Evolutionary conservation across 2,888 invertebrate species (phyloP), one percentile per base, ranked within the genome.

Genomic region (Eupithecia abbreviata): DNA sequence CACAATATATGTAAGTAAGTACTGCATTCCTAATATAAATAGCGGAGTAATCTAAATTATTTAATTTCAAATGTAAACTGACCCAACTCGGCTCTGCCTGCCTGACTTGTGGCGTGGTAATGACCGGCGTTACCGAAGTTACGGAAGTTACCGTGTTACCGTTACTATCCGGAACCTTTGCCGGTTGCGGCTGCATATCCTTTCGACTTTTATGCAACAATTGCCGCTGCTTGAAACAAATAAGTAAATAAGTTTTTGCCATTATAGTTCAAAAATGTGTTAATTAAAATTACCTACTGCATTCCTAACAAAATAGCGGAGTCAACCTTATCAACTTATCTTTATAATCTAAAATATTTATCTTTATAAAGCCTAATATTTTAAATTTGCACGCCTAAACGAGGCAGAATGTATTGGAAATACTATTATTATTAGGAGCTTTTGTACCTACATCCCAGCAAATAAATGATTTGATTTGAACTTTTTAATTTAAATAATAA

Each of bases 151-250:
- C 18, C 62, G 30, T 51, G 55, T 51, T 68, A 68, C 49, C 62
- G 42, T 66, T 74, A 69, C 42, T 67, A 18, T 13, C 47, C 13
- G 67, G 51, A 41, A 41, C 71, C 30, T n/a, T 42, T 0, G 0
- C 49, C 51, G 30, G 42, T 13, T 69, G 13, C 65, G 15, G 13
- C 9, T 47, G 72, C 9, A 18, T 18, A 13, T 74, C 77, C 72
- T 47, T 58, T 13, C 12, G 66, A 12, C 43, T 71, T 9, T 65
- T 51, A 72, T 68, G 75, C 77, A 74, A 43, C 51, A 78, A 58
- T 73, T 76, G 71, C 45, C 71, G 71, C 73, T 78, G 78, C 78
- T 30, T 78, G 78, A 75, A 76, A 78, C 43, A 73, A 69, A 62
- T 68, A 10, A 42, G 45, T 51, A 69, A 41, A 77, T 71, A 49